phyloP scores from a whole-genome alignment of 2,888 invertebrate genomes.

The Lasioglossum oenotherae region DNA sequence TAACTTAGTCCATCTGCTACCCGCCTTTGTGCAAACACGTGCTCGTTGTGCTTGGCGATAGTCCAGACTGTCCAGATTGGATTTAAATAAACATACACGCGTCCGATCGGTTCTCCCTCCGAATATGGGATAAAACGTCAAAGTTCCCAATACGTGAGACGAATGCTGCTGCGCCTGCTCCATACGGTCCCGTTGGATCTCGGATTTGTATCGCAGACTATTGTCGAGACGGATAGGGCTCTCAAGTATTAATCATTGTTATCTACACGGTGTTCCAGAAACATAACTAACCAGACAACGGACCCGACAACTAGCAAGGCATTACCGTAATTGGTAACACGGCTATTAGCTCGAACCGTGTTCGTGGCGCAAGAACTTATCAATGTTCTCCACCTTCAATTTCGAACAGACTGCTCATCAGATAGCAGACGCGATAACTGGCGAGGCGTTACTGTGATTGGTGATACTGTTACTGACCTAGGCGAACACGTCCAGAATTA shows the following conservation, averaged over 20 bases:
- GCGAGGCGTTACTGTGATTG: background rate
- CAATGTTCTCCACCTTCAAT: constrained; percentile 2
- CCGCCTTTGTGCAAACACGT: constrained; percentile 17
- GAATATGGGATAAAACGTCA: constrained; percentile 1
- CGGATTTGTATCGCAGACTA: background rate
- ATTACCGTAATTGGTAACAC: constrained; percentile 23
- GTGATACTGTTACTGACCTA: background rate
- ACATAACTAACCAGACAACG: constrained; percentile 7
- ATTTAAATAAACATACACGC: constrained; percentile 6
- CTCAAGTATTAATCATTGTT: constrained; percentile 1
- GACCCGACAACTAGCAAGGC: constrained; percentile 4
- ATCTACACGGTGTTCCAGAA: background rate
- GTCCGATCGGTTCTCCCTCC: background rate
- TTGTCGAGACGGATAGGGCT: background rate
- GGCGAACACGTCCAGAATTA: background rate
- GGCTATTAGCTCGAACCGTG: background rate
- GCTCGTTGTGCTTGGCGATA: constrained; percentile 18
- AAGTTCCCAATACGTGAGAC: background rate
- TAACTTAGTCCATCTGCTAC: constrained; percentile 8
- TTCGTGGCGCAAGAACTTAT: background rate
- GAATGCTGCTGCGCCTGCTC: background rate
- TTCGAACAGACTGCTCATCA: background rate
- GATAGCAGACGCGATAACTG: background rate
- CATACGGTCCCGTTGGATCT: background rate
- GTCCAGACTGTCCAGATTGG: constrained; percentile 6